Conservation (phyloP, 1,140 invertebrate species). For the Drosophila pectinifera region DNA sequence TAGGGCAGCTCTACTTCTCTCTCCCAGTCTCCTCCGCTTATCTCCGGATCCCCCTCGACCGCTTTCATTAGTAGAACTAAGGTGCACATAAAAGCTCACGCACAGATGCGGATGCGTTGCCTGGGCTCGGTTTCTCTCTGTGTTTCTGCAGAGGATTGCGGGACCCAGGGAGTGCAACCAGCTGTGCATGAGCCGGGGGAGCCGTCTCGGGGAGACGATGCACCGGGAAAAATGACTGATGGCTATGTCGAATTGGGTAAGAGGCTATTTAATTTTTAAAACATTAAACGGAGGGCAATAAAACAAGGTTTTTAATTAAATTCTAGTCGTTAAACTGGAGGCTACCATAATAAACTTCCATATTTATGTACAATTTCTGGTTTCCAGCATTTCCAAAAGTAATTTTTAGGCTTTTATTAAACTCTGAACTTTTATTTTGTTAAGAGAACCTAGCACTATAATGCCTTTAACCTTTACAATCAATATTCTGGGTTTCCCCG, state of each 20-base stretch:
- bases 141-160: neutral
- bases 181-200: constrained; percentile 18
- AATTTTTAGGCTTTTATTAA: neutral
- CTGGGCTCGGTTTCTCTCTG: constrained; percentile 43
- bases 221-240: neutral
- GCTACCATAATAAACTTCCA: too few species aligned
- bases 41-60: constrained; percentile 8
- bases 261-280: neutral
- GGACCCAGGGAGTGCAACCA: constrained; percentile 20
- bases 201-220: too few species aligned
- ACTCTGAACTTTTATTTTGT: too few species aligned
- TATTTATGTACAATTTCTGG: too few species aligned
- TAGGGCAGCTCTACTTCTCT: constrained; percentile 47
- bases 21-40: neutral
- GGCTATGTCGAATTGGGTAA: neutral
- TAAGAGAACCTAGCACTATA: neutral
- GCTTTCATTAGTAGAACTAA: constrained; percentile 66
- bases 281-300: neutral
- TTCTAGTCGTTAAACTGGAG: neutral
- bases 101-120: constrained; percentile 39
- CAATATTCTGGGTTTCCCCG: too few species aligned
- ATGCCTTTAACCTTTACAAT: neutral
- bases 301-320: neutral
- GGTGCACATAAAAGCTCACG: constrained; percentile 72
- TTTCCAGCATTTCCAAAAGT: neutral